Percentiles rank a stretch among this genome's conserved stretches.
phyloP scores from a whole-genome alignment of 2,113 vertebrate species.

The Plotosus lineatus region DNA sequence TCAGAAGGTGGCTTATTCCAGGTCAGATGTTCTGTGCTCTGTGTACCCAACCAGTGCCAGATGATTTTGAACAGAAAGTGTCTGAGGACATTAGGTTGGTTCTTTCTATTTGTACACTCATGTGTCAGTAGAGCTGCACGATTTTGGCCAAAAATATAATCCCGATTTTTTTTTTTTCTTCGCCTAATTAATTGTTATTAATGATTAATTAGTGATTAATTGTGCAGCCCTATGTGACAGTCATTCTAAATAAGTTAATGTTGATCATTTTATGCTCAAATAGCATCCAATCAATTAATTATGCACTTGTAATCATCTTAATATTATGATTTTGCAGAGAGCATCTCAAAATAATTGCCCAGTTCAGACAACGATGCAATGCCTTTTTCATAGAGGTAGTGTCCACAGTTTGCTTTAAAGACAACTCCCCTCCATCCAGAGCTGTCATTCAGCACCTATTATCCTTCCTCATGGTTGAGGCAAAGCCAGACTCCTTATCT shows the following conservation, averaged over 20 bases:
- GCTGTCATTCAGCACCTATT: conserved; percentile 77
- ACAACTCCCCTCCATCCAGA: conserved; percentile 78
- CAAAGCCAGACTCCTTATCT: conserved; percentile 8
- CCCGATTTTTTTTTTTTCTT: too few relatives aligned
- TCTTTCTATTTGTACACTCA: background rate
- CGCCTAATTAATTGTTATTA: too few relatives aligned
- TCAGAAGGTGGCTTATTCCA: conserved; percentile 69
- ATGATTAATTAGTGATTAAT: too few relatives aligned
- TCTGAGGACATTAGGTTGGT: conserved; percentile 76
- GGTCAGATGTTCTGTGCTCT: conserved; percentile 81
- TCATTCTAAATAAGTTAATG: background rate
- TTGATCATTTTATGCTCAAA: background rate
- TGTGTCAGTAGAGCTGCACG: too few relatives aligned
- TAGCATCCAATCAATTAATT: background rate
- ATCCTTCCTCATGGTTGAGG: conserved; percentile 78
- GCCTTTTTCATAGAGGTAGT: conserved; percentile 91
- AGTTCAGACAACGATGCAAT: conserved; percentile 84
- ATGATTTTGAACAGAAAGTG: conserved; percentile 62
- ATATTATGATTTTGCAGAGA: background rate
- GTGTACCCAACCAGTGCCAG: conserved; percentile 65
- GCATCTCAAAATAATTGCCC: conserved; percentile 66
- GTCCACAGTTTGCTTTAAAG: conserved; percentile 90
- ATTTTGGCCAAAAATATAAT: too few relatives aligned
- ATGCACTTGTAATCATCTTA: background rate
- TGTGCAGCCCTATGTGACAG: too few relatives aligned